These are phyloP conservation scores for Bergia sp. DNA, from an alignment of 92 coral and sea anemone genomes.

Conservation along the genomic window DNA sequence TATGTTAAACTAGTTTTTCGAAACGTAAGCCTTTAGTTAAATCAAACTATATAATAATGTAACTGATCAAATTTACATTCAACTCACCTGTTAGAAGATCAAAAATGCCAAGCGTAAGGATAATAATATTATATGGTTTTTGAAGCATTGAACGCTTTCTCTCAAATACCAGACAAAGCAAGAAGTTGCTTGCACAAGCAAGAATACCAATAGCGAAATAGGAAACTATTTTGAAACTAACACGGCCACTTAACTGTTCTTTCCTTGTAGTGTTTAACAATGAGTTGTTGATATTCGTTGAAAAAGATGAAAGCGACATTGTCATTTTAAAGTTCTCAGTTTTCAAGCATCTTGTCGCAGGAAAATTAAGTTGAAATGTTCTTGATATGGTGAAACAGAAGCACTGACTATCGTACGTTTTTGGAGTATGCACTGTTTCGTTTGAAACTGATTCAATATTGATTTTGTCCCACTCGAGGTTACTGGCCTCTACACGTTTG, in stretches of 20 bases:
- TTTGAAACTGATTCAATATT: no score
- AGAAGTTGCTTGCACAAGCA: background rate
- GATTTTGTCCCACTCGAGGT: no score
- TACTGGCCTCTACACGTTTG: no score
- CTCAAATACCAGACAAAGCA: background rate
- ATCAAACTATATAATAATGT: no score
- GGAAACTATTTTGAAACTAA: background rate
- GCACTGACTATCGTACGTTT: no score
- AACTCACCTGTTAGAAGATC: background rate
- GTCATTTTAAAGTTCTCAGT: background rate
- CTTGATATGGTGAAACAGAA: no score
- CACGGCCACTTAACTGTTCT: background rate
- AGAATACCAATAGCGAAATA: background rate
- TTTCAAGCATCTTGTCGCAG: background rate
- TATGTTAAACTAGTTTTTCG: no score
- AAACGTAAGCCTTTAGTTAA: no score
- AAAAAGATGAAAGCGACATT: background rate
- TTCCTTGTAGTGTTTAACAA: background rate
- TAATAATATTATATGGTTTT: background rate
- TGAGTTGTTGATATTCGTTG: background rate
- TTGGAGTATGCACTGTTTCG: no score
- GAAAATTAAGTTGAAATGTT: background rate
- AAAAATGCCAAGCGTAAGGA: background rate
- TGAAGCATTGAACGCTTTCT: background rate
- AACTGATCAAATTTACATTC: background rate